Evolutionary conservation across 2,113 vertebrate genomes (phyloP).

Genomic region (Clarias macrocephalus): DNA sequence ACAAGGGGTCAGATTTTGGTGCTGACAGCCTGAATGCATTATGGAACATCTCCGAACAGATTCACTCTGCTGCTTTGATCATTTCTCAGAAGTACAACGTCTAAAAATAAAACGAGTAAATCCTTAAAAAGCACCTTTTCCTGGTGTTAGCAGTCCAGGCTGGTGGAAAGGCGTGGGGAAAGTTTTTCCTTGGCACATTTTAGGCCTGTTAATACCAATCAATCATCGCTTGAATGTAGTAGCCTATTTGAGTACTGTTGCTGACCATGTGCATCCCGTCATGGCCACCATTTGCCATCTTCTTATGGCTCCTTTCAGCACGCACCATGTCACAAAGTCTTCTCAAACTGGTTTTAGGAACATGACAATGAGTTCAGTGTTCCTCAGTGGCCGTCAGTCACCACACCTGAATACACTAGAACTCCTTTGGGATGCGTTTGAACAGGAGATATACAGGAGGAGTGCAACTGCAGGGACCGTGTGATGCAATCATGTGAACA

Average conservation of each 20-base stretch:
- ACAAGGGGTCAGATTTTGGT: neutral
- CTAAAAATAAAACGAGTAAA: neutral
- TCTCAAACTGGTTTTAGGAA: neutral
- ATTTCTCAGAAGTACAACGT: neutral
- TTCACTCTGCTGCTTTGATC: neutral
- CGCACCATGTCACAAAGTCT: neutral
- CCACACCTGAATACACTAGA: neutral
- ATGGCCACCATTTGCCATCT: neutral
- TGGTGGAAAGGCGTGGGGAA: neutral
- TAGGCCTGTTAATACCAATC: neutral
- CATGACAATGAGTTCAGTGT: neutral
- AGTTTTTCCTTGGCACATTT: neutral
- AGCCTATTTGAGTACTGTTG: neutral
- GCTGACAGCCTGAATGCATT: neutral
- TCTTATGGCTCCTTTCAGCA: neutral
- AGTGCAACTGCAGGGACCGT: neutral
- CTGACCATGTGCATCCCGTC: neutral
- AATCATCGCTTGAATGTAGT: neutral
- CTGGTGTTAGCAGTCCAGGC: neutral
- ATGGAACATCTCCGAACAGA: conserved; percentile 6
- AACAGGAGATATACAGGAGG: neutral
- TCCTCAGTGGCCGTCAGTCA: neutral
- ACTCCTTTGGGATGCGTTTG: neutral
- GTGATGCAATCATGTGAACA: neutral
- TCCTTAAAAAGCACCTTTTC: neutral